Evolutionary conservation across 2,888 invertebrate genomes (phyloP), one percentile per base, ranked within the genome.

Genomic region (Lordiphosa andalusiaca): DNA sequence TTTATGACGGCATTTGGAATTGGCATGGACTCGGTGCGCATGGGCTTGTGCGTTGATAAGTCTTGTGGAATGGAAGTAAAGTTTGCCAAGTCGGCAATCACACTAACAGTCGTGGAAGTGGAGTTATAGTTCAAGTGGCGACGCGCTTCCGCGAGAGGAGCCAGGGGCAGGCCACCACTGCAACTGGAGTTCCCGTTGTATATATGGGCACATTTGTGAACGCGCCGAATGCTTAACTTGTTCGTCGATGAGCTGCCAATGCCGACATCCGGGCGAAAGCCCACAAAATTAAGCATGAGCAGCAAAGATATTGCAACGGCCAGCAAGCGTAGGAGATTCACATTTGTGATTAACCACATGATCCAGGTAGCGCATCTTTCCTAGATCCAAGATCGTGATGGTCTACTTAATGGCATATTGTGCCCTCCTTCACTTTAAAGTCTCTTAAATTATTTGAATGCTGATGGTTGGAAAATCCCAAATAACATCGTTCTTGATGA

Each of bases 201-300:
- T n/a, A 73, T 67, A 53, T 71, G 83, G 23, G 75, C 71, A 72
- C 82, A 84, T 40, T 73, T 86, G 60, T 86, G 84, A 59, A 84
- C 84, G 23, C 86, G 80, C 30, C 86, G 69, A 42, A 86, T 67
- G 61, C 77, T 25, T 25, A 25, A 25, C 25, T 83, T 88, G 59
- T 87, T 86, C 36, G 88, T 82, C 2, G 84, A 86, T 19, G 86
- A 80, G 35, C 30, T 53, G 48, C 65, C 73, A 39, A 81, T 16
- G 16, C 16, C 69, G 12, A 75, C 80, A 47, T 86, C 82, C 3
- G 74, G 71, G 51, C 83, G 71, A 65, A 74, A 68, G 82, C 82
- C 86, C 53, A 86, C 66, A 75, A 87, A 88, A 70, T 86, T 86
- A 70, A 88, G 75, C 67, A 89, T 71, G 51, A 89, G 59, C 58